Conservation (phyloP, 2,113 vertebrate species). For the Eublepharis macularius region DNA sequence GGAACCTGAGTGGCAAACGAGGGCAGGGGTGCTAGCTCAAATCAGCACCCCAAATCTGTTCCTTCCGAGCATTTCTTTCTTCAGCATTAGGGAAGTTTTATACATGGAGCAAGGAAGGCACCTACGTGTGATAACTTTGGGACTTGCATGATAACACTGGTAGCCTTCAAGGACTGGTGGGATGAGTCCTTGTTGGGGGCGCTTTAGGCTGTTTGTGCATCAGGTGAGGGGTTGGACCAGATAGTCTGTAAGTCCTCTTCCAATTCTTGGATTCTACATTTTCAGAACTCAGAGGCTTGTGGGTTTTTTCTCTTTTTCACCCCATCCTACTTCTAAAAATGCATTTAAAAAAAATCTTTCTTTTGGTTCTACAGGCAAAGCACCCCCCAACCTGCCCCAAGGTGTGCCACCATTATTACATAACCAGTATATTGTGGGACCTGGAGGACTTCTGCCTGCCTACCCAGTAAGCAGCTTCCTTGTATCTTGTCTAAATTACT, state of each 20-base stretch:
- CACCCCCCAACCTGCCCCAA: constrained; percentile 93
- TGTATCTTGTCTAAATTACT: constrained; percentile 28
- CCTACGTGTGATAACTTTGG: not conserved
- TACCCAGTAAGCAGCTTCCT: constrained; percentile 87
- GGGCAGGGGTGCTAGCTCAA: not conserved
- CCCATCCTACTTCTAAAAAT: not conserved
- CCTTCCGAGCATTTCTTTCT: not conserved
- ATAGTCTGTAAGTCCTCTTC: too few species aligned
- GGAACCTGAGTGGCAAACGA: too few species aligned
- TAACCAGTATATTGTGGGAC: constrained; percentile 98
- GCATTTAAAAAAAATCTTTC: constrained; percentile 42
- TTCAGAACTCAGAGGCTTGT: not conserved
- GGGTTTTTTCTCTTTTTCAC: not conserved
- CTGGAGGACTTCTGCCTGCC: constrained; percentile 94
- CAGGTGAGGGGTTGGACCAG: too few species aligned
- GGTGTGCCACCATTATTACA: constrained; percentile 93
- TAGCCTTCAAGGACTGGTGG: too few species aligned
- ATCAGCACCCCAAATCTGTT: too few species aligned
- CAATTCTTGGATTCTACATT: too few species aligned
- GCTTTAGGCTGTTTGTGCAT: too few species aligned
- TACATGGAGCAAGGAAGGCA: too few species aligned
- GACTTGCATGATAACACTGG: not conserved
- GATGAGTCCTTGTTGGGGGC: too few species aligned
- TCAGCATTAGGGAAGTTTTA: not conserved
- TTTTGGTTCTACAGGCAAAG: constrained; percentile 86